phyloP scores from a whole-genome alignment of 1,140 invertebrate genomes.

The Drosophila burlai region DNA sequence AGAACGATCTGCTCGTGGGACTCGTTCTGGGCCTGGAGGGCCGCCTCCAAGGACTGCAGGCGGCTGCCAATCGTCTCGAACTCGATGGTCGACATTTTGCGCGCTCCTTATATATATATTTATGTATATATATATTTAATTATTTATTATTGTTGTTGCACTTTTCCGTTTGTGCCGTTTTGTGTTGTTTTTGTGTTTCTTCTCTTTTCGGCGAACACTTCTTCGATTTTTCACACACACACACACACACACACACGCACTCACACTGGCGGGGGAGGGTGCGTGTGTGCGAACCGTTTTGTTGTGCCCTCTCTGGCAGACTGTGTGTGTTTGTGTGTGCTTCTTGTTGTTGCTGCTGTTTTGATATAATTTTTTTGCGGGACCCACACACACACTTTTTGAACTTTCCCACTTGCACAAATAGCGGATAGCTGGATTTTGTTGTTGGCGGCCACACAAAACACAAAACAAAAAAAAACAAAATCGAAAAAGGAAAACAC shows the following conservation, averaged over 20 bases:
- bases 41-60: conserved; percentile 88
- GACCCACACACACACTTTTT: conserved; percentile 25
- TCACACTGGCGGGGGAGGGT: conserved; percentile 33
- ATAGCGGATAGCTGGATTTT: conserved; percentile 40
- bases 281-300: conserved; percentile 36
- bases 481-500: conserved; percentile 50
- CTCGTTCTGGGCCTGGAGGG: conserved; percentile 89
- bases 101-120: conserved; percentile 9
- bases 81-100: conserved; percentile 69
- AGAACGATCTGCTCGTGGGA: conserved; percentile 83
- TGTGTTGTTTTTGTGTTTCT: conserved; percentile 13
- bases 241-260: conserved; percentile 47
- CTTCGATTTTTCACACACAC: conserved; percentile 59
- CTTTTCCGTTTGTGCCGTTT: conserved; percentile 7
- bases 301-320: conserved; percentile 26
- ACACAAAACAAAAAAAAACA: conserved; percentile 16
- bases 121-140: neutral
- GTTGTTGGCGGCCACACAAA: conserved; percentile 26
- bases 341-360: conserved; percentile 48
- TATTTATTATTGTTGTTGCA: conserved; percentile 15
- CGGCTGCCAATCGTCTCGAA: conserved; percentile 87
- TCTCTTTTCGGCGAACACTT: conserved; percentile 26
- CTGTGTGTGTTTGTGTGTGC: conserved; percentile 27
- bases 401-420: conserved; percentile 47
- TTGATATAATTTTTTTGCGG: conserved; percentile 45